These are phyloP conservation scores for Orchestia grillus DNA, from an alignment of 1,140 invertebrate genomes.

Conservation along the genomic window DNA sequence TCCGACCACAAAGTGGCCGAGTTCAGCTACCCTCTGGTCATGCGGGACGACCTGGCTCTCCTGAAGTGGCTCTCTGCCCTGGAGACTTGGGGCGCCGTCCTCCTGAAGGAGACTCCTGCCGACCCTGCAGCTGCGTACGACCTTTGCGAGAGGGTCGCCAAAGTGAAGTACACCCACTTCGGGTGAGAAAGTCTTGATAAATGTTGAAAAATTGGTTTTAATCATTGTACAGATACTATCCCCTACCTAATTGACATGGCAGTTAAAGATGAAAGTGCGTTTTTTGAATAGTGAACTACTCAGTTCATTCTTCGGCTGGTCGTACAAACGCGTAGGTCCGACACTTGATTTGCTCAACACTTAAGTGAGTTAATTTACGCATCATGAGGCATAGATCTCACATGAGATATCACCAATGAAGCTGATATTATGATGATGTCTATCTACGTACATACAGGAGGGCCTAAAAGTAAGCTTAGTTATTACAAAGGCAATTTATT, in stretches of 20 bases:
- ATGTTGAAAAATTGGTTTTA: not conserved
- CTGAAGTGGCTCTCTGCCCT: constrained; percentile 76
- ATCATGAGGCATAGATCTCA: too few relatives aligned
- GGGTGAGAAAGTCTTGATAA: constrained; percentile 71
- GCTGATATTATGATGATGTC: too few relatives aligned
- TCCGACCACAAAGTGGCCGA: constrained; percentile 72
- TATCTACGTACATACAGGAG: too few relatives aligned
- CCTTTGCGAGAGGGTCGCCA: constrained; percentile 77
- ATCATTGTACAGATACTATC: not conserved
- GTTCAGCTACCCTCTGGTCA: constrained; percentile 75
- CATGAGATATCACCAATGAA: too few relatives aligned
- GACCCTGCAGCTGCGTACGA: constrained; percentile 73
- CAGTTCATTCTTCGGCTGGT: too few relatives aligned
- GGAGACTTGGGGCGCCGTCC: constrained; percentile 76
- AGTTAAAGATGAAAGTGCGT: not conserved
- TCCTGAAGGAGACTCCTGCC: constrained; percentile 75
- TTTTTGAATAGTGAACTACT: too few relatives aligned
- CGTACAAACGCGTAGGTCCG: too few relatives aligned
- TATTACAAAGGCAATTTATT: too few relatives aligned
- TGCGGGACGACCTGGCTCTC: constrained; percentile 72
- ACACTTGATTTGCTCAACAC: too few relatives aligned
- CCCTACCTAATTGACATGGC: not conserved
- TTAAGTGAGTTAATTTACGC: too few relatives aligned
- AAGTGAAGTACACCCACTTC: constrained; percentile 79
- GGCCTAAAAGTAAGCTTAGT: too few relatives aligned